Conservation (phyloP, 2,888 invertebrate genomes). For the Helicoverpa assulta region DNA sequence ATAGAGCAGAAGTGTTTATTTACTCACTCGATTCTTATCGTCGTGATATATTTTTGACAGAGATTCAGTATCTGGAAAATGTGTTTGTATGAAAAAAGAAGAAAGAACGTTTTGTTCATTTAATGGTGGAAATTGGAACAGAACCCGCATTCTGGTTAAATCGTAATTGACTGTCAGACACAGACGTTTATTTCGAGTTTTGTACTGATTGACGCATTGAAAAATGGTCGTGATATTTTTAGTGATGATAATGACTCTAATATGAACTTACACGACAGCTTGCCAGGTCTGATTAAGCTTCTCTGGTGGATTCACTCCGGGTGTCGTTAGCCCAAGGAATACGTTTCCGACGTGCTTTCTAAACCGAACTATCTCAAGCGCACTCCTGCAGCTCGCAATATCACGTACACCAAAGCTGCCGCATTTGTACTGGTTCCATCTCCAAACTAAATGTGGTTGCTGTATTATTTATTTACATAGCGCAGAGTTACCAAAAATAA, state of each 20-base stretch:
- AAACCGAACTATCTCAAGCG: conserved; percentile 22
- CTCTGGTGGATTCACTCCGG: conserved; percentile 21
- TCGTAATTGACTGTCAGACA: neutral
- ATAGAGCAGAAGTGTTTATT: conserved; percentile 44
- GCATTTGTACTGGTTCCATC: conserved; percentile 11
- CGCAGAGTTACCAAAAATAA: neutral
- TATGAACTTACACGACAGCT: conserved; percentile 12
- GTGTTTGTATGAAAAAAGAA: neutral
- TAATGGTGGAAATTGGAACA: neutral
- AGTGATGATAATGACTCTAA: conserved; percentile 17
- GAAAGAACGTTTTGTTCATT: conserved; percentile 7
- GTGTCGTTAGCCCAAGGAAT: conserved; percentile 41
- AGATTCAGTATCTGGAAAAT: conserved; percentile 36
- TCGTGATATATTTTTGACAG: conserved; percentile 32
- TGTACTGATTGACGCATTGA: neutral
- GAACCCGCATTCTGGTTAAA: neutral
- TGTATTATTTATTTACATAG: conserved; percentile 8
- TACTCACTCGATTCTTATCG: conserved; percentile 47
- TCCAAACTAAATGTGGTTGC: conserved; percentile 26
- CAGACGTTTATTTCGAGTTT: neutral
- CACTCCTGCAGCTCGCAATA: conserved; percentile 23
- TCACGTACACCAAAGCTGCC: conserved; percentile 43
- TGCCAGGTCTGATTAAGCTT: conserved; percentile 33
- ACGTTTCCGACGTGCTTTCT: conserved; percentile 46
- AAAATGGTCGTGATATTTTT: neutral